Evolutionary conservation across 64 coral and sea anemone species (phyloP), one percentile per base, ranked within the genome.

Genomic region (Platygyra sinensis): DNA sequence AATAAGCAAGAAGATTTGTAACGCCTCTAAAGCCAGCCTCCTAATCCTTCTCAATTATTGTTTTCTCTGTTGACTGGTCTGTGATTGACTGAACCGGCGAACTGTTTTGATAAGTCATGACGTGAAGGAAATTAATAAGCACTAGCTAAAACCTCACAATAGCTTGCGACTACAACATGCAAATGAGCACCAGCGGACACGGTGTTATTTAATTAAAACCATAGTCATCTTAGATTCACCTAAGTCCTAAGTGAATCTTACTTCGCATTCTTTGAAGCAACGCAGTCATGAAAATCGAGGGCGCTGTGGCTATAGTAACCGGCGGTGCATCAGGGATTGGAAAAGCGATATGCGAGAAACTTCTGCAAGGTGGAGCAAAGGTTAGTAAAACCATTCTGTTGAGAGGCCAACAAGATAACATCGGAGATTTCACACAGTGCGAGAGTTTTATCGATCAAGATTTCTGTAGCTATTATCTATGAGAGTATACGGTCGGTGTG

Each of bases 321-420:
- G 90, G 90, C 2, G 90, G 64, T 1, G 90, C 90, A 1, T 92
- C 90, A 29, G 90, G 90, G 15, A 92, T 92, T 19, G 90, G 90
- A 17, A 92, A 72, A 87, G 83, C 82, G 3, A 38, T 79, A 31
- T 92, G 90, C 52, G 74, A 86, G 60, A 86, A 63, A 22, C 51
- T 92, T 59, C 65, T 92, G 31, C 55, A 87, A n/a, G 24, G 16
- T 5, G 83, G 83, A 12, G 73, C 77, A 28, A 92, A 92, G 90
- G 90, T 92, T 52, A 69, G 90, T 85, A n/a, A 42, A 88, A 60
- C 13, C 63, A 50, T 69, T 51, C 12, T 10, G 64, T 67, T n/a
- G 8, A 22, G 5, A n/a, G 5, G 64, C 20, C 24, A n/a, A 24
- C 20, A 55, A 8, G 18, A 65, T 65, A 65, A 19, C 6, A 8